Evolutionary conservation across 1,140 invertebrate genomes (phyloP).

Genomic region (Aphidius ervi): DNA sequence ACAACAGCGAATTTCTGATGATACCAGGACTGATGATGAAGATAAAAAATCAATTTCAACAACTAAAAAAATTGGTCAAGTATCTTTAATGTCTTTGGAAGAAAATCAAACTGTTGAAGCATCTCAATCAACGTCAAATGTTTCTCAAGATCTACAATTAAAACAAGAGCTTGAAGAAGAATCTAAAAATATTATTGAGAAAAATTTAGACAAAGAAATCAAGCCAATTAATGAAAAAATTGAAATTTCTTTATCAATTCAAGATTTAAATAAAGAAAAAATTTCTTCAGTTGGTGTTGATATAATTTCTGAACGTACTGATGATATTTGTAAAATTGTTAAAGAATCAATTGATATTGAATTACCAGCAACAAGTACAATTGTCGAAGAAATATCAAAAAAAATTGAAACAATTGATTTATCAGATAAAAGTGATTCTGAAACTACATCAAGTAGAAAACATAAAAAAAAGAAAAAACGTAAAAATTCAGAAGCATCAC

Average conservation of each 20-base stretch:
- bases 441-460: constrained; percentile 41
- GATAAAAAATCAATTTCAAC: not conserved
- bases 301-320: constrained; percentile 3
- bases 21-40: not conserved
- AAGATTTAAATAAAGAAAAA: constrained; percentile 7
- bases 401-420: constrained; percentile 31
- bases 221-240: constrained; percentile 2
- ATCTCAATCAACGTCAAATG: too few relatives aligned
- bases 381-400: constrained; percentile 22
- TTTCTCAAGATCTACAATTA: not conserved
- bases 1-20: not conserved
- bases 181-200: not conserved
- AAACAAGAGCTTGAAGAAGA: too few relatives aligned
- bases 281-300: constrained; percentile 5
- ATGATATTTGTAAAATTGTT: constrained; percentile 9
- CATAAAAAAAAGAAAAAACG: constrained; percentile 55
- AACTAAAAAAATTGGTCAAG: not conserved
- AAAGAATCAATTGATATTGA: constrained; percentile 17
- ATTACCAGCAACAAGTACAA: not conserved
- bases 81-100: too few relatives aligned
- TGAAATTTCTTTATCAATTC: constrained; percentile 5
- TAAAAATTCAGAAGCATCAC: constrained; percentile 37
- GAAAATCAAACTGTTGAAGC: too few relatives aligned
- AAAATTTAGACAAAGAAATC: not conserved
- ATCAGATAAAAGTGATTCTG: constrained; percentile 47